Percentiles rank a stretch among this genome's conserved stretches.
Conservation (phyloP, 1,140 invertebrate genomes). For the Papilio polytes region DNA sequence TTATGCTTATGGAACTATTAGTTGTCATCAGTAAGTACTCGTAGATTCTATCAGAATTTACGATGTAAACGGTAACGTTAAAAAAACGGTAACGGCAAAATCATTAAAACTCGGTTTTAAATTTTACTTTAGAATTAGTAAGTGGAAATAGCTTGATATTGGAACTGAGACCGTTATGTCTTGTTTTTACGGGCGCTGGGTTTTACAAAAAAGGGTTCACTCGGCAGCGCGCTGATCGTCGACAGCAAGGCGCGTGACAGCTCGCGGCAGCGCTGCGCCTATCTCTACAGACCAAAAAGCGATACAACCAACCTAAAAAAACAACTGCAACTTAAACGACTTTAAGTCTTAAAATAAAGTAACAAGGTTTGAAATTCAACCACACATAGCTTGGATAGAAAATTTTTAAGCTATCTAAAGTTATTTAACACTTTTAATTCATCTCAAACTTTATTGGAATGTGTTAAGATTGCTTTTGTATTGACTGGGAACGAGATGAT, state of each 20-base stretch:
- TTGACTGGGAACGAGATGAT: slow-evolving; percentile 43
- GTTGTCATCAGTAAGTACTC: too few species aligned
- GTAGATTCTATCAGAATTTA: neutral
- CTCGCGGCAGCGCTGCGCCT: slow-evolving; percentile 71
- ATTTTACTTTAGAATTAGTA: neutral
- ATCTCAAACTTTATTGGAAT: neutral
- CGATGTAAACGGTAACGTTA: neutral
- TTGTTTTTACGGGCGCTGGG: slow-evolving; percentile 32
- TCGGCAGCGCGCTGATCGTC: slow-evolving; percentile 46
- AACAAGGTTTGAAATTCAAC: slow-evolving; percentile 37
- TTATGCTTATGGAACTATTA: too few species aligned
- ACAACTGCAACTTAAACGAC: slow-evolving; percentile 44
- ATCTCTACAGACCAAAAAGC: slow-evolving; percentile 54
- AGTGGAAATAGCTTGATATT: neutral
- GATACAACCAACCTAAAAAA: slow-evolving; percentile 52
- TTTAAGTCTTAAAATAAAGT: slow-evolving; percentile 40
- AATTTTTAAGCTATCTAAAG: slow-evolving; percentile 14
- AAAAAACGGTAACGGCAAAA: neutral
- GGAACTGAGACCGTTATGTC: slow-evolving; percentile 18
- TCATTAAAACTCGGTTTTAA: neutral
- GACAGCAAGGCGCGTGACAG: slow-evolving; percentile 72
- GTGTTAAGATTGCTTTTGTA: neutral
- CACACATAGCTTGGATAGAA: slow-evolving; percentile 7
- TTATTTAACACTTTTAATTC: neutral
- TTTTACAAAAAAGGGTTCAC: slow-evolving; percentile 43